Evolutionary conservation across 2,113 vertebrate species (phyloP), one percentile per base, ranked within the genome.

Genomic region (Butorides virescens): DNA sequence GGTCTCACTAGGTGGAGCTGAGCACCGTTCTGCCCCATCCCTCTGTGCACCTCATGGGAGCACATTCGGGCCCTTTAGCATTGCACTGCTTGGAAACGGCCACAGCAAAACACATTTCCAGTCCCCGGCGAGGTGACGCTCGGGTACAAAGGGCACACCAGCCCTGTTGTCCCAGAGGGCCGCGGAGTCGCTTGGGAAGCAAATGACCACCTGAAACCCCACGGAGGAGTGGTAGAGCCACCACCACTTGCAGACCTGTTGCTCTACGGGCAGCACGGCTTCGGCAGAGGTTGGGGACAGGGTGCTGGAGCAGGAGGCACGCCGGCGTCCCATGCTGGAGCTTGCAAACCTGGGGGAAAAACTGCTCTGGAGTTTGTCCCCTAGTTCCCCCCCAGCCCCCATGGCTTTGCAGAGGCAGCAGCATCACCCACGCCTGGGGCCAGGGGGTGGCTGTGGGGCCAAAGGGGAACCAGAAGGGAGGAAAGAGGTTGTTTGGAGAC

Each of bases 371-470:
- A 8, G 16, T 66, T 83, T 76, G 36, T 3, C 9, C 25, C 32
- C 11, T 32, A 18, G 27, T 26, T 66, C 7, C 32, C 37, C 13
- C 83, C 37, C 32, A 16, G 13, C 22, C 21, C 25, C n/a, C 2
- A 1, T 0, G 0, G 47, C 34, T 95, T 87, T 89, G 70, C 34
- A 71, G 73, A 80, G 55, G 23, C 42, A 71, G 18, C 14, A 44
- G 32, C 30, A 14, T 23, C 30, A 42, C 34, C 22, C 37, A 8
- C 0, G 1, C 46, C 49, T 3, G 0, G 25, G 47, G 23, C 30
- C 30, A 23, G n/a, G 9, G 15, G 82, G 32, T 0, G 0, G 49
- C 77, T 87, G 23, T 7, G 1, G 3, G 3, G 36, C 47, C 46
- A 10, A 59, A 55, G 52, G 47, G n/a, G 47, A 75, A 62, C 36